A percentile compares a stretch with the other conserved stretches of the same genome.
These are phyloP conservation scores for Desmodus rotundus DNA, from an alignment of 2,113 vertebrate genomes.

Conservation along the genomic window DNA sequence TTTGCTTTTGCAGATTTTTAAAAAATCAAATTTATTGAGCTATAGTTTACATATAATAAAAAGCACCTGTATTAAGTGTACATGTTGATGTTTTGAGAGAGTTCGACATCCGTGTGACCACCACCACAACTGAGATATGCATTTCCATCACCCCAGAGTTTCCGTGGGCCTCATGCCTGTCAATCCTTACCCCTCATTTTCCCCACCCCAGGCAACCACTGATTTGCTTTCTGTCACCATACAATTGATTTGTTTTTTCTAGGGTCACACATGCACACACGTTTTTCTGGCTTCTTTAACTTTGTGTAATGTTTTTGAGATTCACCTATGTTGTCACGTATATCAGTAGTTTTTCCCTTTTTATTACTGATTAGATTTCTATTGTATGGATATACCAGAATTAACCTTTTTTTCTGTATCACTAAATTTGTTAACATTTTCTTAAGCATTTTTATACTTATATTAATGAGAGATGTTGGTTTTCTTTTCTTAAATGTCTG, in stretches of 20 bases:
- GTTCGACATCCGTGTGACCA: background rate
- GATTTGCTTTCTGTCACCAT: background rate
- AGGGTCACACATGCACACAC: background rate
- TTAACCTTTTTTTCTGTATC: background rate
- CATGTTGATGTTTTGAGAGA: background rate
- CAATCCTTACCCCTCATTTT: background rate
- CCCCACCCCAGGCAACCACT: background rate
- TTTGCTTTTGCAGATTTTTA: background rate
- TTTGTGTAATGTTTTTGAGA: background rate
- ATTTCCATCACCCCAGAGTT: background rate
- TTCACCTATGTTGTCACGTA: background rate
- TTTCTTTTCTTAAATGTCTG: background rate
- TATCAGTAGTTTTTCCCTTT: background rate
- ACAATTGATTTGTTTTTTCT: background rate
- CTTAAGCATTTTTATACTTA: background rate
- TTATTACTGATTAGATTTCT: background rate
- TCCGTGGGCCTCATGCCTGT: background rate
- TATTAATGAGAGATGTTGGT: background rate
- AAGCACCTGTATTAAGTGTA: background rate
- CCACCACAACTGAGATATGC: background rate
- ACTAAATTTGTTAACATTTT: background rate
- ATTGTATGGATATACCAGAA: background rate
- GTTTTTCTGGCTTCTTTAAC: background rate
- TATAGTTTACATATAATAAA: background rate
- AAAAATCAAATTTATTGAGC: background rate